Evolutionary conservation across 2,113 vertebrate genomes (phyloP).

Genomic region (Oncorhynchus nerka): DNA sequence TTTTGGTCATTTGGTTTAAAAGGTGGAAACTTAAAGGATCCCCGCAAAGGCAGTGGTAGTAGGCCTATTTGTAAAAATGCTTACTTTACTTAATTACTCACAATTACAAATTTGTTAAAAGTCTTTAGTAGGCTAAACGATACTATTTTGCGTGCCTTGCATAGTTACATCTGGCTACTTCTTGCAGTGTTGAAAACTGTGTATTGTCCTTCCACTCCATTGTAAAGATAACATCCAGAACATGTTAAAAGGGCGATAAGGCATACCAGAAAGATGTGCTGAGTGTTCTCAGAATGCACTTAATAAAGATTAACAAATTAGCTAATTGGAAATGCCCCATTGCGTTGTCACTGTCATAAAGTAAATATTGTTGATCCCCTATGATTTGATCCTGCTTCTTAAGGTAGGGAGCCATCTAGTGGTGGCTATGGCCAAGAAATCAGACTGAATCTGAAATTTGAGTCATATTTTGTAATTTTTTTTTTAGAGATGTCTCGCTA

Average conservation of each 20-base stretch:
- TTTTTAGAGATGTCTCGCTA: too few species aligned
- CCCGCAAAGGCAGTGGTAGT: constrained; percentile 30
- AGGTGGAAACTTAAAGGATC: not conserved
- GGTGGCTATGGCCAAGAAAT: not conserved
- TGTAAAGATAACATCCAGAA: too few species aligned
- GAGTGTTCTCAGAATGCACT: too few species aligned
- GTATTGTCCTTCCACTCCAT: too few species aligned
- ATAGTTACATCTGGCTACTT: too few species aligned
- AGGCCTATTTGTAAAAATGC: not conserved
- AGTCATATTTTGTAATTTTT: too few species aligned
- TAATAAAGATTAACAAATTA: too few species aligned
- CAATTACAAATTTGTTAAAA: not conserved
- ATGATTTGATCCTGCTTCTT: not conserved
- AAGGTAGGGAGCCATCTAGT: not conserved
- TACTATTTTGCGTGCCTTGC: too few species aligned
- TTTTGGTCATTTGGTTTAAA: constrained; percentile 43
- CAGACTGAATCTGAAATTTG: too few species aligned
- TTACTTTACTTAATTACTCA: not conserved
- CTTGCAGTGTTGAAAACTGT: too few species aligned
- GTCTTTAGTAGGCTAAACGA: not conserved
- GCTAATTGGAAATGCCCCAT: not conserved
- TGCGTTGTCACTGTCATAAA: not conserved
- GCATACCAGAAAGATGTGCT: too few species aligned
- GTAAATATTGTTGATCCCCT: not conserved
- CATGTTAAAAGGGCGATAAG: too few species aligned